Conservation (phyloP, 2,888 invertebrate species). For the Himalopsyche anomala region DNA sequence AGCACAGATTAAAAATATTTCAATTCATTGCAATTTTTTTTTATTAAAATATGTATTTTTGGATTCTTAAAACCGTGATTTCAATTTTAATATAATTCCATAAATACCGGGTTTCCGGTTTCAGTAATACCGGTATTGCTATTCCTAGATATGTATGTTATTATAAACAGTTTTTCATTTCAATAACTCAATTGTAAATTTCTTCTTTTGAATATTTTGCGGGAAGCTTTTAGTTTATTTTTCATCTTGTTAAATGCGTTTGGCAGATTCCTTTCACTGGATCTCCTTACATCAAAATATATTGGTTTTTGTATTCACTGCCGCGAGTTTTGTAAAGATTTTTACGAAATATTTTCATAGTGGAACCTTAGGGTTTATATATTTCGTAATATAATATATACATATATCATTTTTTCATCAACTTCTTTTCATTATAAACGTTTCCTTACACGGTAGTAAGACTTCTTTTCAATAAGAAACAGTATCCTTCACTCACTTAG, state of each 20-base stretch:
- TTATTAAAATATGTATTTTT: too few relatives aligned
- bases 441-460: not conserved
- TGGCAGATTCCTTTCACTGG: slow-evolving; percentile 11
- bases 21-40: too few relatives aligned
- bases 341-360: not conserved
- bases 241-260: not conserved
- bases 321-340: not conserved
- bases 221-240: slow-evolving; percentile 32
- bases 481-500: too few relatives aligned
- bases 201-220: slow-evolving; percentile 9
- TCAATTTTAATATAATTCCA: too few relatives aligned
- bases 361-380: not conserved
- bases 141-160: not conserved
- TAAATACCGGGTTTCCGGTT: too few relatives aligned
- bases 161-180: not conserved
- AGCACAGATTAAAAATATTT: too few relatives aligned
- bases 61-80: too few relatives aligned
- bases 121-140: too few relatives aligned
- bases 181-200: slow-evolving; percentile 5
- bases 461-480: not conserved
- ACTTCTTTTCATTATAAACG: not conserved
- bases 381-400: too few relatives aligned
- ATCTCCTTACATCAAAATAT: slow-evolving; percentile 19
- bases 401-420: not conserved
- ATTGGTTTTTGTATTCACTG: slow-evolving; percentile 22